phyloP scores from a whole-genome alignment of 2,888 invertebrate genomes.

The Drosophila merina region DNA sequence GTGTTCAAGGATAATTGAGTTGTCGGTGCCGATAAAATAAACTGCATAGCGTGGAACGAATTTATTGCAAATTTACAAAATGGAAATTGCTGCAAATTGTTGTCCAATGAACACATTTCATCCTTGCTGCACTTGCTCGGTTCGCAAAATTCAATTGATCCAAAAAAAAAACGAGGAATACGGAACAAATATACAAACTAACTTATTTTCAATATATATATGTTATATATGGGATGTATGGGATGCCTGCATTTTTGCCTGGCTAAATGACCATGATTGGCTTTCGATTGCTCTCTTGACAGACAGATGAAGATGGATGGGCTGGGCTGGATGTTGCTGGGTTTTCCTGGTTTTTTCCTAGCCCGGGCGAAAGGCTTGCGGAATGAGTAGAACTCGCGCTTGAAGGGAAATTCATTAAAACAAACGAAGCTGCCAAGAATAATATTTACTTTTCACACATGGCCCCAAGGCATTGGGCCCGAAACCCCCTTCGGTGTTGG shows the following conservation, averaged over 20 bases:
- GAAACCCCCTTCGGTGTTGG: constrained; percentile 1
- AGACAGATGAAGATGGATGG: constrained; percentile 35
- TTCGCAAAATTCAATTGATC: constrained; percentile 57
- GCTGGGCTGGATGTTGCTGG: neutral
- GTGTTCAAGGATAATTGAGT: constrained; percentile 35
- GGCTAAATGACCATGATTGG: constrained; percentile 46
- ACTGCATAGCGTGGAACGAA: constrained; percentile 37
- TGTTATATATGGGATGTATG: neutral
- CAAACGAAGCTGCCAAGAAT: constrained; percentile 29
- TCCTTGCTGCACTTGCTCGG: constrained; percentile 31
- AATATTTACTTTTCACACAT: constrained; percentile 29
- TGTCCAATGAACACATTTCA: constrained; percentile 32
- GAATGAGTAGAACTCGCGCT: neutral
- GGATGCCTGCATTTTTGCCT: constrained; percentile 25
- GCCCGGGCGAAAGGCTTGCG: neutral
- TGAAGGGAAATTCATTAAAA: constrained; percentile 15
- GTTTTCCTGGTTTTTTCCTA: neutral
- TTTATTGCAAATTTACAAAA: constrained; percentile 56
- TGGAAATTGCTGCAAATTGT: constrained; percentile 48
- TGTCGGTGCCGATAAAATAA: constrained; percentile 36
- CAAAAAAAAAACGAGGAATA: constrained; percentile 28
- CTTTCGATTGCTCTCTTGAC: constrained; percentile 36
- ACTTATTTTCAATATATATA: neutral
- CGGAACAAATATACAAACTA: constrained; percentile 1
- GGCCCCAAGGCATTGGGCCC: neutral